These are phyloP conservation scores for Dicranocentrus wangi DNA, from an alignment of 2,888 invertebrate genomes.

Conservation along the genomic window DNA sequence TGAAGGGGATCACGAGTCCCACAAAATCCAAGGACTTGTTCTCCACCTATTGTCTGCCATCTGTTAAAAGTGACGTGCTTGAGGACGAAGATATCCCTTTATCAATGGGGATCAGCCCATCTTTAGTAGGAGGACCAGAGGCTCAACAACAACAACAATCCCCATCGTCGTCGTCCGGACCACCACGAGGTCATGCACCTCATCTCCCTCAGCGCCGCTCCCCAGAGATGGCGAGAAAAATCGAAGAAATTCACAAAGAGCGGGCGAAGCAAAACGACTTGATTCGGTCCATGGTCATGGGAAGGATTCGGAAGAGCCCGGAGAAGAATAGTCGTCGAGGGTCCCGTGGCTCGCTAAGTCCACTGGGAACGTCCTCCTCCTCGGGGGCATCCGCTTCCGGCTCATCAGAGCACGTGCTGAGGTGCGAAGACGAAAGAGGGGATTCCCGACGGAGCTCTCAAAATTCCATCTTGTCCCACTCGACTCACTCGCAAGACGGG, in stretches of 20 bases:
- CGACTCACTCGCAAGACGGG: constrained; percentile 39
- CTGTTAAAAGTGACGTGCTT: constrained; percentile 16
- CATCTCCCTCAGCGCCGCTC: constrained; percentile 72
- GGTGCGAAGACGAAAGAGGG: constrained; percentile 28
- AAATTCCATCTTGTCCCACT: constrained; percentile 58
- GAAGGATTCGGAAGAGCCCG: constrained; percentile 80
- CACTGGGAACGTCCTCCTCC: constrained; percentile 59
- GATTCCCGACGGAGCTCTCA: constrained; percentile 64
- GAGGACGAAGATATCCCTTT: constrained; percentile 2
- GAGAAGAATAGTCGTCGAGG: constrained; percentile 79
- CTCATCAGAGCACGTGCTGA: constrained; percentile 57
- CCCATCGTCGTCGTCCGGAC: constrained; percentile 5
- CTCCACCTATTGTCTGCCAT: constrained; percentile 59
- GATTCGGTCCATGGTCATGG: constrained; percentile 86
- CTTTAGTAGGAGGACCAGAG: not conserved
- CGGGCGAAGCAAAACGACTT: constrained; percentile 88
- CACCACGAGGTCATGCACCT: not conserved
- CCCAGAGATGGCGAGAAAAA: constrained; percentile 79
- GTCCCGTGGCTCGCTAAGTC: constrained; percentile 70
- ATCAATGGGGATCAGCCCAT: not conserved
- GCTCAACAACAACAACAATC: not conserved
- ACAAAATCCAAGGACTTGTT: constrained; percentile 68
- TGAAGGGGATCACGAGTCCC: constrained; percentile 65
- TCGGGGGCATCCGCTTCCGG: constrained; percentile 63
- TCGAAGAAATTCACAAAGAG: constrained; percentile 85